Evolutionary conservation across 2,888 invertebrate genomes (phyloP).

Genomic region (Stramonita haemastoma): DNA sequence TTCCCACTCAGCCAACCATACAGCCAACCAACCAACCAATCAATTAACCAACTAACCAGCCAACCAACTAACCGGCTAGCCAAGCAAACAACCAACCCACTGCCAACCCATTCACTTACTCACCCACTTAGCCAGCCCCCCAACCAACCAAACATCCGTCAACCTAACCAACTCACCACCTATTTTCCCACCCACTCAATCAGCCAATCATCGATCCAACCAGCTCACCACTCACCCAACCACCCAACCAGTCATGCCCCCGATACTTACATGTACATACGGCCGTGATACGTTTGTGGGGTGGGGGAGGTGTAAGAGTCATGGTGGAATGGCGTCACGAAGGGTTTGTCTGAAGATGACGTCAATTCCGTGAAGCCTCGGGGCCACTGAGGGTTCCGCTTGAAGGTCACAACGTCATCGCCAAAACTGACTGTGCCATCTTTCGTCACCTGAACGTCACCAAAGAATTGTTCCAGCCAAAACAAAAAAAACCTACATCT

Average conservation of each 20-base stretch:
- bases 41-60: no score
- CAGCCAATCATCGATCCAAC: no score
- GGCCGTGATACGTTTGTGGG: background rate
- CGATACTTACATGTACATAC: conserved; percentile 6
- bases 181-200: background rate
- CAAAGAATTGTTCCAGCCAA: background rate
- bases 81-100: no score
- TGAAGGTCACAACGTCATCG: background rate
- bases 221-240: background rate
- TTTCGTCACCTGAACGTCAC: background rate
- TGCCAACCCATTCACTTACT: no score
- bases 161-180: background rate
- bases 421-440: conserved; percentile 25
- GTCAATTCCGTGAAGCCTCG: conserved; percentile 21
- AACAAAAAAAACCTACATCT: background rate
- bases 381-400: background rate
- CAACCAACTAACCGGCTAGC: no score
- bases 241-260: background rate
- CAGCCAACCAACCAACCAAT: no score
- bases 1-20: no score
- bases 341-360: background rate
- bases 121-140: no score
- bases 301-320: background rate
- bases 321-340: conserved; percentile 20
- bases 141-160: background rate